Evolutionary conservation across 2,113 vertebrate species (phyloP).

Genomic region (Pseudois nayaur): DNA sequence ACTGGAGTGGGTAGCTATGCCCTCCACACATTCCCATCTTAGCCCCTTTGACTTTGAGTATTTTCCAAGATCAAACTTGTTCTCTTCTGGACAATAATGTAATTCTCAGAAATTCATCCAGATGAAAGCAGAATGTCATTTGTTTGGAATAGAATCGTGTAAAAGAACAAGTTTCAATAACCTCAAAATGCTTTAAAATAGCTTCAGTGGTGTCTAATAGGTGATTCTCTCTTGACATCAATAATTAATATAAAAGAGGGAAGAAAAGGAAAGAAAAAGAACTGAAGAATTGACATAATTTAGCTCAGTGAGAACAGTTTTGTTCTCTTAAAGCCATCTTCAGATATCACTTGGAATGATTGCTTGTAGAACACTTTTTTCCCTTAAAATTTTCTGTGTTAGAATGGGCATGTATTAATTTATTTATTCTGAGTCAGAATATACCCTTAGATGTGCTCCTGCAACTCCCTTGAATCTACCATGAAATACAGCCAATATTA

Average conservation of each 20-base stretch:
- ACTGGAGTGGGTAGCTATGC: background rate
- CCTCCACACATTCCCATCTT: background rate
- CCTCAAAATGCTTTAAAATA: slow-evolving; percentile 71
- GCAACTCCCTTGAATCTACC: background rate
- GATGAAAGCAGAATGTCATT: slow-evolving; percentile 45
- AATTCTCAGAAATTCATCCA: slow-evolving; percentile 41
- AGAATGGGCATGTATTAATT: background rate
- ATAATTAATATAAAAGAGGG: slow-evolving; percentile 67
- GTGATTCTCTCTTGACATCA: slow-evolving; percentile 70
- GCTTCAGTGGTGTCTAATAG: slow-evolving; percentile 66
- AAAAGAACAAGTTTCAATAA: slow-evolving; percentile 69
- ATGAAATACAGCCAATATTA: background rate
- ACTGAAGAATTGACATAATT: slow-evolving; percentile 57
- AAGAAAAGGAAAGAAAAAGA: background rate
- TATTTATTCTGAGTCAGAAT: slow-evolving; percentile 25
- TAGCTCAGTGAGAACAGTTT: slow-evolving; percentile 63
- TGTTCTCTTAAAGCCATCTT: slow-evolving; percentile 57
- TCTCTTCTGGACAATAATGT: slow-evolving; percentile 39
- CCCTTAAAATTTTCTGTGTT: slow-evolving; percentile 35
- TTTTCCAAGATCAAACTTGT: slow-evolving; percentile 47
- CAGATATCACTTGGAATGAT: slow-evolving; percentile 54
- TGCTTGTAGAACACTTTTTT: slow-evolving; percentile 62
- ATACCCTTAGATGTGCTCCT: background rate
- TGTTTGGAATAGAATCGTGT: slow-evolving; percentile 56
- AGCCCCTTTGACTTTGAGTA: background rate